Conservation (phyloP, 1,140 invertebrate genomes). For the Eupeodes corollae region DNA sequence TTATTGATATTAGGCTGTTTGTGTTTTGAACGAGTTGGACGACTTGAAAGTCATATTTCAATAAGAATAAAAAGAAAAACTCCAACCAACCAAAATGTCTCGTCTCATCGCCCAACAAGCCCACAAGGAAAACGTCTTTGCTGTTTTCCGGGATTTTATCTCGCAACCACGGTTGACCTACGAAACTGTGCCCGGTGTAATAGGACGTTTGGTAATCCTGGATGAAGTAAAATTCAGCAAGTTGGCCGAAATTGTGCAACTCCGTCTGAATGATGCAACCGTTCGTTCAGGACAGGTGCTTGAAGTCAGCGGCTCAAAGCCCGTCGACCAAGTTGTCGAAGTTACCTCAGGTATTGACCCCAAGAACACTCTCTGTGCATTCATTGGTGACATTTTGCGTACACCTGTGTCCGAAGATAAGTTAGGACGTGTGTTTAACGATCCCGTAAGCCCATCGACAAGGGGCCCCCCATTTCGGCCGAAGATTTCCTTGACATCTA, state of each 20-base stretch:
- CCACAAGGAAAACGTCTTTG: conserved; percentile 70
- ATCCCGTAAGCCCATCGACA: conserved; percentile 97
- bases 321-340: conserved; percentile 95
- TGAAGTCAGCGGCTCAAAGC: conserved; percentile 93
- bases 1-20: conserved; percentile 18
- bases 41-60: background rate
- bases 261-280: conserved; percentile 86
- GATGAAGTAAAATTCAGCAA: conserved; percentile 98
- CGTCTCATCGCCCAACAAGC: conserved; percentile 40
- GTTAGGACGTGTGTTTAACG: conserved; percentile 96
- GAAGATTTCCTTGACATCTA: conserved; percentile 95
- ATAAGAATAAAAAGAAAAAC: conserved; percentile 4
- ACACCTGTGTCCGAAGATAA: conserved; percentile 97
- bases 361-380: conserved; percentile 94
- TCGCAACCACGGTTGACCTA: conserved; percentile 94
- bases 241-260: conserved; percentile 91
- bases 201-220: conserved; percentile 92
- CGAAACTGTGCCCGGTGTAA: conserved; percentile 95
- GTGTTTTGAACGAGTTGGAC: background rate
- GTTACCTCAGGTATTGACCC: conserved; percentile 97
- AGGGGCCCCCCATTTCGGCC: conserved; percentile 88
- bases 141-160: conserved; percentile 91
- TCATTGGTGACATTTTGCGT: conserved; percentile 92
- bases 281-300: conserved; percentile 87
- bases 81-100: conserved; percentile 1